Base-by-base conservation (phyloP, 2,888 invertebrate genomes). In the Hydrotaea diabolus region DNA sequence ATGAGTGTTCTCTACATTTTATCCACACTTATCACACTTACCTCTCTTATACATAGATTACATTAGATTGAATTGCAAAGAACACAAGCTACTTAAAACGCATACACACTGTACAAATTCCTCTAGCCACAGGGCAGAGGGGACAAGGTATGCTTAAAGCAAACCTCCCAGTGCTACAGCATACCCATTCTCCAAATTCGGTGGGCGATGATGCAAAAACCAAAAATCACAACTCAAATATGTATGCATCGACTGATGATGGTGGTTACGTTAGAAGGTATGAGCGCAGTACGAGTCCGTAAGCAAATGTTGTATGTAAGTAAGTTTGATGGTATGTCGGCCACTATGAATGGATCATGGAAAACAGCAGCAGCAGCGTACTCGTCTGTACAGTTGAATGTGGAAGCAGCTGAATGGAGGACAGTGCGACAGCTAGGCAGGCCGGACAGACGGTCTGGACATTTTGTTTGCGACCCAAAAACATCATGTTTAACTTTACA, bases 21-120 rank as follows among this genome's bases (percentile, higher is more conserved):
- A 31, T 26, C 36, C 36, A 36, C 1, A 31, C 19, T 43, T 8
- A 39, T 66, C 66, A 66, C 13, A 21, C 66, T 11, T 21, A 11
- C 43, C n/a, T 17, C 15, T 7, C 36, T n/a, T 4, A 36, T 17
- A n/a, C 64, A 31, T 64, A 17, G 23, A 64, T 31, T 66, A 66
- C 43, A 66, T 43, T 43, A 66, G 66, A 66, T 66, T 66, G 66
- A 66, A 43, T 66, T 66, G 19, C 59, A 59, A 19, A 79, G 79
- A 82, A 80, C 85, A 79, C 76, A 77, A 77, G 82, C 85, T 82
- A 85, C 85, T 85, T 82, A 82, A 82, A 76, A 73, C 57, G 73
- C 46, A 73, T 1, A 43, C 43, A 66, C 13, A 49, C 49, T 5
- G n/a, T 26, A 26, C 23, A 23, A 26, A 19, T 57, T 17, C 26